Base-by-base conservation (phyloP, 2,797 vertebrate genomes). In the Nyctalus aviator region DNA sequence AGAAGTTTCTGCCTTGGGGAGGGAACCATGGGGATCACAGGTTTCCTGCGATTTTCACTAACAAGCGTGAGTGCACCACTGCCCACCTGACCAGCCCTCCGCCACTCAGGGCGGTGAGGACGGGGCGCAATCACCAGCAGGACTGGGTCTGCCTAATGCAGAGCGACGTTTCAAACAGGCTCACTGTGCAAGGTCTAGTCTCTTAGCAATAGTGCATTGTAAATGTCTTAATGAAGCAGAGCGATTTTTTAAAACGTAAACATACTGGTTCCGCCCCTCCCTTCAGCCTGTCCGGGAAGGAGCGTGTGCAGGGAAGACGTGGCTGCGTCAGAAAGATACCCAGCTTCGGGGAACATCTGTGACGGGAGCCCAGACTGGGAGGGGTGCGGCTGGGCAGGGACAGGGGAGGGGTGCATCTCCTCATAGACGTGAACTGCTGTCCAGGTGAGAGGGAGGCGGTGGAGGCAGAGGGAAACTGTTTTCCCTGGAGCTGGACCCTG, bases 401-500 rank as follows among this genome's bases (percentile, higher is more conserved):
- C 0, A 3, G 1, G 62, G 13, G 62, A 30, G 62, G 6, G 15
- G 35, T 44, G n/a, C 4, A 41, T 68, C 21, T 44, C 0, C 2
- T 32, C 8, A 9, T 17, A 32, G 8, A 10, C 8, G 2, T 32
- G n/a, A 41, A 46, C 66, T 84, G 37, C 21, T 75, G 59, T 69
- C 25, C 57, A 88, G 37, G 62, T 30, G 9, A 82, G 68, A 35
- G 35, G 5, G 20, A 32, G 14, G 68, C 2, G 2, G 30, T 32
- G 9, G 9, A 32, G 6, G 13, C 18, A 13, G 46, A 76, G 44
- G 84, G 82, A 93, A 20, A 18, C 7, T 78, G 27, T n/a, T 81
- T 62, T 50, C 27, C 71, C 37, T 18, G 23, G 68, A 53, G 32
- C 21, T 85, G 17, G 13, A 48, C 32, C 90, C 32, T 55, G 18